These are phyloP conservation scores for Chionodraco myersi DNA, from an alignment of 2,113 vertebrate species.

Conservation along the genomic window DNA sequence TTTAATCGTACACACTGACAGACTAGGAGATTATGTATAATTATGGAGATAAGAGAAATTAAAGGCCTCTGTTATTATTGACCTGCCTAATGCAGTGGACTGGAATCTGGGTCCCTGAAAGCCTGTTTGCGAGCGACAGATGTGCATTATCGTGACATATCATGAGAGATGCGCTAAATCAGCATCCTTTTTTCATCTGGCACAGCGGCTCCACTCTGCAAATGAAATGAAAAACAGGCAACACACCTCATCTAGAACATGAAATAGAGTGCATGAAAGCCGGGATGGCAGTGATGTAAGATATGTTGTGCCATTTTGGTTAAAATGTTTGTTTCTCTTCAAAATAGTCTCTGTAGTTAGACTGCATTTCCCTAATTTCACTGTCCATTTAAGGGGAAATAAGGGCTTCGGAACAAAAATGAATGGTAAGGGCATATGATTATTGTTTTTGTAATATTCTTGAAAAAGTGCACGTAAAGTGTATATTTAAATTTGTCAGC, in stretches of 20 bases:
- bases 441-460: not conserved
- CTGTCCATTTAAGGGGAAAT: not conserved
- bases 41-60: constrained; percentile 72
- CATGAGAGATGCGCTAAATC: constrained; percentile 28
- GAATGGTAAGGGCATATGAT: not conserved
- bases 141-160: constrained; percentile 35
- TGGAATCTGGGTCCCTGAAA: constrained; percentile 40
- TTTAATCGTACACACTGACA: constrained; percentile 57
- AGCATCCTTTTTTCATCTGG: not conserved
- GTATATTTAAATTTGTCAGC: constrained; percentile 5
- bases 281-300: constrained; percentile 3
- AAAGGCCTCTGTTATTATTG: constrained; percentile 61
- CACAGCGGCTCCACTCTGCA: not conserved
- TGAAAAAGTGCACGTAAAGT: not conserved
- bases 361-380: not conserved
- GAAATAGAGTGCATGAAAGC: constrained; percentile 6
- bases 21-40: constrained; percentile 65
- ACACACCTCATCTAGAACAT: constrained; percentile 15
- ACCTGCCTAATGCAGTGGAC: constrained; percentile 54
- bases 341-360: not conserved
- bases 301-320: not conserved
- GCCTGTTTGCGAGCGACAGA: constrained; percentile 29
- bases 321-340: not conserved
- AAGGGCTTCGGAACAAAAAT: not conserved
- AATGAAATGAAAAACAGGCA: constrained; percentile 26